Base-by-base conservation (phyloP, 2,797 vertebrate genomes). In the Sus cebifrons region DNA sequence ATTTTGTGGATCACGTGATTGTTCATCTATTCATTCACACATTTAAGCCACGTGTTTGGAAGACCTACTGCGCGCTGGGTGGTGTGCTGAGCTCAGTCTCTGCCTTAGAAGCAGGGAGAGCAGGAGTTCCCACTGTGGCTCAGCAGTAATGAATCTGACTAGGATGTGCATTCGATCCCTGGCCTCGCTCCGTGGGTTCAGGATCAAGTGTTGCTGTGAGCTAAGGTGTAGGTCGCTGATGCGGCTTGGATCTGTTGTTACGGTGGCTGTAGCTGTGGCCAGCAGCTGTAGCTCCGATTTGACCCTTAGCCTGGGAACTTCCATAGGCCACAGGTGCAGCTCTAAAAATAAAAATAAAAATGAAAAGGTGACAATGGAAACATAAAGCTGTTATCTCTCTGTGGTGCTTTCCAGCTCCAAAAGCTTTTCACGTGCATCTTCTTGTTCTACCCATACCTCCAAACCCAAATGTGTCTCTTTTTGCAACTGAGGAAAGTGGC, bases 391-490 rank as follows among this genome's bases (percentile, higher is more conserved):
- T 27, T 5, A 3, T 44, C 49, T 20, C 6, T 20, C 17, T 3
- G 18, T 13, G 49, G 20, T 23, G 56, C 49, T 67, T 70, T n/a
- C 9, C 0, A 16, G 15, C 27, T 40, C 68, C 8, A 29, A 29
- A 64, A 20, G 16, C 29, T 86, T 62, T 85, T 67, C 6, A 0
- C 3, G 0, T 1, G 5, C 2, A 1, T 23, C 3, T 88, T 82
- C 56, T 44, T 58, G 60, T 29, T 44, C 36, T 23, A 12, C 15
- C 9, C 14, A 25, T 12, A 4, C 16, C n/a, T 70, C 20, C 18
- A 29, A 29, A 9, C 16, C 21, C 77, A 5, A 70, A 52, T n/a
- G 60, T n/a, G 56, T 82, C 18, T 65, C 64, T 94, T 67, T 67
- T 32, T 6, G 64, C 32, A 25, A 13, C 18, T 25, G 49, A 77